Evolutionary conservation across 2,888 invertebrate genomes (phyloP).

Genomic region (Scelioninae gen. 1): DNA sequence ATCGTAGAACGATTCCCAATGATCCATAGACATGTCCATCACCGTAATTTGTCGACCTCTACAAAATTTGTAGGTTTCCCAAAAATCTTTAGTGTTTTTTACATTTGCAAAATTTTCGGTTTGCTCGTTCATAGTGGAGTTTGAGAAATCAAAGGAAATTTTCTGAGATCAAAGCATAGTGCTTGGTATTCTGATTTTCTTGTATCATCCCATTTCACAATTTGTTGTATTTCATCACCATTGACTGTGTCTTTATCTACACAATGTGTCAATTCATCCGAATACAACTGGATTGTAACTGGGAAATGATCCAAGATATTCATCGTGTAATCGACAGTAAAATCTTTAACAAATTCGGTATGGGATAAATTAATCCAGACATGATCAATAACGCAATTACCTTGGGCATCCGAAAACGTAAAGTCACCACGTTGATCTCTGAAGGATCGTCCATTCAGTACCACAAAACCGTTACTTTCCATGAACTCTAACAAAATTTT

Average conservation of each 20-base stretch:
- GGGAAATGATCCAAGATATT: background rate
- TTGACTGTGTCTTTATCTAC: background rate
- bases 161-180: background rate
- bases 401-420: background rate
- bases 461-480: too few relatives aligned
- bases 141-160: background rate
- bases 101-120: background rate
- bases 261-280: background rate
- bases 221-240: background rate
- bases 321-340: background rate
- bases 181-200: background rate
- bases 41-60: too few relatives aligned
- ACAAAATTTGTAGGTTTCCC: background rate
- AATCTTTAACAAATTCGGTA: background rate
- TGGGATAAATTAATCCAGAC: background rate
- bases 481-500: too few relatives aligned
- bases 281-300: background rate
- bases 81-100: background rate
- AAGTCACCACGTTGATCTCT: background rate
- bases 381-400: background rate
- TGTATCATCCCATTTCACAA: background rate
- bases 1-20: too few relatives aligned
- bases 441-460: too few relatives aligned
- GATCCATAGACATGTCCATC: too few relatives aligned
- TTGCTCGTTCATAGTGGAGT: background rate